A percentile compares a stretch with the other conserved stretches of the same genome.
phyloP scores from a whole-genome alignment of 2,797 vertebrate species.

The Xyrichtys novacula region DNA sequence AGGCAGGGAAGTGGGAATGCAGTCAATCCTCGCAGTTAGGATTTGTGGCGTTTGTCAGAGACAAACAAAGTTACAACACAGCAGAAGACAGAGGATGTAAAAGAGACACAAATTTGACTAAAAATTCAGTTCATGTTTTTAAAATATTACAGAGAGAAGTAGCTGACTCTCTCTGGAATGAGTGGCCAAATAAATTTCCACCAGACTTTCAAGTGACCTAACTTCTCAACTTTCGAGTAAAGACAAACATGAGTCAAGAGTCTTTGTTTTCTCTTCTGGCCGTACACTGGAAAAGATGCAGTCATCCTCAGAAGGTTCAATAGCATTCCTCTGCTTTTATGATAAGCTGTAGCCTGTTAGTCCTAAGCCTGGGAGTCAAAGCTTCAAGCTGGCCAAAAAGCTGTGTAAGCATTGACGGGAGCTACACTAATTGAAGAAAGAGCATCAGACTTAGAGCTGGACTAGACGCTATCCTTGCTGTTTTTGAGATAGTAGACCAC shows the following conservation, averaged over 20 bases:
- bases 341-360: constrained; percentile 72
- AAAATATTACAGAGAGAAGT: constrained; percentile 4
- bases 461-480: constrained; percentile 37
- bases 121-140: constrained; percentile 17
- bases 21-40: constrained; percentile 35
- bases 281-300: constrained; percentile 19
- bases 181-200: too few species aligned
- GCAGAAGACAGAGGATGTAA: constrained; percentile 1
- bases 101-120: constrained; percentile 1
- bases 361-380: constrained; percentile 65
- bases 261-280: constrained; percentile 41
- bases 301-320: constrained; percentile 60
- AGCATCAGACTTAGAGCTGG: constrained; percentile 60
- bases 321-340: constrained; percentile 74
- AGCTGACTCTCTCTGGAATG: neutral
- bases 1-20: constrained; percentile 43
- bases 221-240: constrained; percentile 26
- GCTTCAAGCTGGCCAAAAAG: constrained; percentile 55
- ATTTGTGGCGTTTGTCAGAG: constrained; percentile 25
- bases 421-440: constrained; percentile 75
- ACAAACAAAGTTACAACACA: constrained; percentile 31
- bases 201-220: neutral
- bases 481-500: constrained; percentile 67
- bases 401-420: constrained; percentile 71
- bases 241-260: constrained; percentile 16